phyloP scores from a whole-genome alignment of 2,797 vertebrate genomes.

The Aldrovandia affinis region DNA sequence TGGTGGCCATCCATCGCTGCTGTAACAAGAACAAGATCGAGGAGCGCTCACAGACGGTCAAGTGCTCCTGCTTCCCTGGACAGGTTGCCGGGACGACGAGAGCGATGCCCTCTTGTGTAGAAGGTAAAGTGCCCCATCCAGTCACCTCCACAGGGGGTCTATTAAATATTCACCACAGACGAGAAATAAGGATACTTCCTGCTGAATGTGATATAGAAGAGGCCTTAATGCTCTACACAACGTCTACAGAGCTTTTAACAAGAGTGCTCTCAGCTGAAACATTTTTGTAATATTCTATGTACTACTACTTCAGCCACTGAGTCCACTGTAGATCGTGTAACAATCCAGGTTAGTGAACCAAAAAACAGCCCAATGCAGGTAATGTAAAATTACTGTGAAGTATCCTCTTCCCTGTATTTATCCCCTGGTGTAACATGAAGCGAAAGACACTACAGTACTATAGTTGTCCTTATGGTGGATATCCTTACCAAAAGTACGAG shows the following conservation, averaged over 20 bases:
- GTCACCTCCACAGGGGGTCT: slow-evolving; percentile 10
- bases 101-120: slow-evolving; percentile 91
- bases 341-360: slow-evolving; percentile 40
- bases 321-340: slow-evolving; percentile 35
- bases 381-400: slow-evolving; percentile 36
- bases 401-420: slow-evolving; percentile 29
- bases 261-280: slow-evolving; percentile 11
- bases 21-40: slow-evolving; percentile 98
- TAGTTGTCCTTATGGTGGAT: slow-evolving; percentile 38
- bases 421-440: slow-evolving; percentile 33
- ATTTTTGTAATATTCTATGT: background rate
- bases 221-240: background rate
- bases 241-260: slow-evolving; percentile 20
- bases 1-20: slow-evolving; percentile 91
- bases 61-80: slow-evolving; percentile 95
- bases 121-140: slow-evolving; percentile 80
- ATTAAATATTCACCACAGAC: slow-evolving; percentile 35
- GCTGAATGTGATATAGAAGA: slow-evolving; percentile 28
- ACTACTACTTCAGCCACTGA: slow-evolving; percentile 21
- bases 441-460: slow-evolving; percentile 30
- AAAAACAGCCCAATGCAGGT: slow-evolving; percentile 40
- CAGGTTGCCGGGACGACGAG: slow-evolving; percentile 94
- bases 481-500: slow-evolving; percentile 36
- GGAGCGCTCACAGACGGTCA: slow-evolving; percentile 93
- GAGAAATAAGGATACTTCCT: slow-evolving; percentile 2